Evolutionary conservation across 2,888 invertebrate species (phyloP), one percentile per base, ranked within the genome.

Genomic region (Hypomecis atomaria): DNA sequence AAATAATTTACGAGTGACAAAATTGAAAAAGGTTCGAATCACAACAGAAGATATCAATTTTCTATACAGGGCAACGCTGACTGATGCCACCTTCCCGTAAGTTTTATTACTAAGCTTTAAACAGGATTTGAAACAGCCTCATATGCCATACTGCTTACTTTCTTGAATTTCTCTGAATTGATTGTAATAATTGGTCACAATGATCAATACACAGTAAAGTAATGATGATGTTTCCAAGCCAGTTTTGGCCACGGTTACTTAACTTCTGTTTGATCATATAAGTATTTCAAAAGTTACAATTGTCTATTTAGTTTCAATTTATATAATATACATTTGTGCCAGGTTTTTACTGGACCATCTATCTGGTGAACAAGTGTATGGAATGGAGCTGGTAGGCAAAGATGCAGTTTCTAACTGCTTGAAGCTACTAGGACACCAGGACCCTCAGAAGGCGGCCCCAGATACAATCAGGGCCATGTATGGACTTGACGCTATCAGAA

Each of bases 361-460:
- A 37, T 94, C 94, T 36, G 95, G 95, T 48, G 96, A 96, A 11
- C 94, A 95, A 10, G 93, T 96, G 0, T 88, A 96, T 75, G 96
- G 95, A 0, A 77, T 97, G 77, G 96, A 97, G 84, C 78, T 98
- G 57, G 94, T 97, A 53, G 96, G 96, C 0, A 94, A 95, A 73
- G 93, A 96, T 83, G 95, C 95, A 6, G 90, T 96, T 5, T 78
- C 88, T 13, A 88, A 87, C 53, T 95, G 95, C 93, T 77, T 88
- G 11, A 92, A 94, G 71, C 77, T 94, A 38, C 83, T 96, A 61
- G 96, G 96, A 8, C 93, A 95, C 13, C 82, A 80, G 40, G 95
- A 96, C 84, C 94, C 95, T 3, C 69, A 81, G 0, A 93, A 94
- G 73, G 96, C 96, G 9, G 92, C 93, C 65, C 94, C 96, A 0